Base-by-base conservation (phyloP, 64 coral and sea anemone genomes). In the Montipora capricornis region DNA sequence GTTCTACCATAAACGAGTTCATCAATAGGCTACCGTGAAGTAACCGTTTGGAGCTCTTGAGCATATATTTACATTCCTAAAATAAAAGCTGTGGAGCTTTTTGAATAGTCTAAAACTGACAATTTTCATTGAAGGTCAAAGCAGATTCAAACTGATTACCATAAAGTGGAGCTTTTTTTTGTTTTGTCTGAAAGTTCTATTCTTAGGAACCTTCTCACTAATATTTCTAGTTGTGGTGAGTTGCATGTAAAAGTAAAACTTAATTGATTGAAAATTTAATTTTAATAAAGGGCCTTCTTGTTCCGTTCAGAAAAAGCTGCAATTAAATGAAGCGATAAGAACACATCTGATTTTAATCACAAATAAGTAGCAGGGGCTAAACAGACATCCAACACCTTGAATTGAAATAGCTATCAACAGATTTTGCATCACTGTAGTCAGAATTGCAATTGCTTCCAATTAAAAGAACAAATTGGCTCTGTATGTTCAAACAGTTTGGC, bases 381-480 rank as follows among this genome's bases (percentile, higher is more conserved):
- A 5, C 6, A 86, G 82, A 86, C 48, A 86, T 51, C 20, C 15
- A 71, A 86, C 19, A 20, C 66, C 47, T n/a, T 2, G 66, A 73
- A 29, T 86, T 86, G 66, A 3, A 86, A 86, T 47, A 68, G 14
- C 82, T 50, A 86, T 50, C 64, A 86, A 86, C 70, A 86, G 11
- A 86, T 47, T 73, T 86, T 48, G n/a, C 19, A 64, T 64, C 61
- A 50, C 19, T 68, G 10, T 17, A 37, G 45, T 82, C 44, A 15
- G 82, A 3, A 58, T 84, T 10, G 81, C 37, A 37, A 57, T 57
- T 57, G 53, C 6, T 11, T 57, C 17, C 66, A 71, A 71, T 86
- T 73, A 86, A 68, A 5, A 50, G 37, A 86, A 86, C 82, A 86
- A 73, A 84, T 84, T 84, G 81, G 15, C 81, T 84, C 61, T 46